Base-by-base conservation (phyloP, 2,888 invertebrate genomes). In the Mactromeris polynyma region DNA sequence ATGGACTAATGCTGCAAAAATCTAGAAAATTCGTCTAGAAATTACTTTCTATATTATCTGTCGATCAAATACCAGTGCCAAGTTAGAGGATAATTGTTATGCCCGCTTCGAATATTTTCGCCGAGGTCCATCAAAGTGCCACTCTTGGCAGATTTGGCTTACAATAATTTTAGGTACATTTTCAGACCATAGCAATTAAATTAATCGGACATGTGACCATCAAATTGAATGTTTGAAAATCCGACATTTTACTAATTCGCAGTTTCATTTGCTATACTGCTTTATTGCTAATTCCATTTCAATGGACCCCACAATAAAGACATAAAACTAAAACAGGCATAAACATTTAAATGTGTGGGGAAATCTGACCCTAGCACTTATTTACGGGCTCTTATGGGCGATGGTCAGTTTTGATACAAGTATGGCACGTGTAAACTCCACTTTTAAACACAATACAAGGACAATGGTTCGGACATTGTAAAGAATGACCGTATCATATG, bases 381-480 rank as follows among this genome's bases (percentile, higher is more conserved):
- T 84, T 84, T 84, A 84, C 36, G 84, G 31, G 14, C 46, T 77
- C 21, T 14, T 19, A 9, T n/a, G 19, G 78, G n/a, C 33, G 84
- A 84, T 84, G 84, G 77, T 84, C 84, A 84, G 77, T 84, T 51
- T 17, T 31, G 54, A 84, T 54, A 84, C 46, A 36, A 31, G 9
- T 31, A n/a, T 78, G 84, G 84, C 84, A 78, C 84, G 84, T 78
- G 84, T 78, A 54, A 17, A 78, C 73, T 36, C 73, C 4, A 33
- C 36, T 36, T 73, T 58, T 33, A 36, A 17, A 73, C 73, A 78
- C 38, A 64, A n/a, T 73, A 51, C 6, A 19, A 36, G 33, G 26
- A 77, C 84, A 84, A 84, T 84, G 14, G 54, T 33, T 21, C 54
- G 84, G 84, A 51, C 78, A 84, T 38, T 46, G 26, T 73, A 77